Base-by-base conservation (phyloP, 1,140 invertebrate species). In the Zaprionus africanus region DNA sequence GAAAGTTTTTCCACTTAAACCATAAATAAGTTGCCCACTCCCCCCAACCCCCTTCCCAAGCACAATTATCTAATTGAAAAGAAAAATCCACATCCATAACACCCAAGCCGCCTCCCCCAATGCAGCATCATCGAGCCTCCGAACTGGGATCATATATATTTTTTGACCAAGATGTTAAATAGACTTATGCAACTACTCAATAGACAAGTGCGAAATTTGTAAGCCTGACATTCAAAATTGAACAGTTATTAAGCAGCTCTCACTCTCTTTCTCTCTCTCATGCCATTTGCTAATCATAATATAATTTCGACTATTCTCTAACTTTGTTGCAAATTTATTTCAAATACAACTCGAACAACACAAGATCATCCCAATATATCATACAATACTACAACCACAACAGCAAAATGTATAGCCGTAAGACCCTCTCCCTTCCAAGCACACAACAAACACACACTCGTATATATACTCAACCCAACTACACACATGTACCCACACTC, bases 151-250 rank as follows among this genome's bases (percentile, higher is more conserved):
- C 65, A 73, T 76, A 70, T 73, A 70, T 70, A 73, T 67, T 79
- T 79, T 87, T 79, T 87, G 82, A 86, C 82, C 79, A 86, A 79
- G 62, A 78, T 67, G 69, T 73, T 68, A 70, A 66, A 71, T 65
- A 58, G 34, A 71, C 24, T 67, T 67, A 79, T 67, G 59, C 15
- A 65, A 65, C 34, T 65, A 59, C 31, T 65, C 69, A 72, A 72
- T 70, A 66, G 72, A 78, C 66, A 76, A 67, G 68, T 67, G 68
- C 62, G 67, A 78, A 66, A 69, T 78, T 83, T 87, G 66, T 79
- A 77, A 83, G 64, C 74, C 77, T 78, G 77, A 71, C 73, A 80
- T 71, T 86, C 81, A 83, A 87, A 87, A 88, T 87, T 87, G 54
- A 80, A 72, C 62, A 80, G 83, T 86, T 88, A 41, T 65, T 71